Base-by-base conservation (phyloP, 1,140 invertebrate species). In the Plodia interpunctella region DNA sequence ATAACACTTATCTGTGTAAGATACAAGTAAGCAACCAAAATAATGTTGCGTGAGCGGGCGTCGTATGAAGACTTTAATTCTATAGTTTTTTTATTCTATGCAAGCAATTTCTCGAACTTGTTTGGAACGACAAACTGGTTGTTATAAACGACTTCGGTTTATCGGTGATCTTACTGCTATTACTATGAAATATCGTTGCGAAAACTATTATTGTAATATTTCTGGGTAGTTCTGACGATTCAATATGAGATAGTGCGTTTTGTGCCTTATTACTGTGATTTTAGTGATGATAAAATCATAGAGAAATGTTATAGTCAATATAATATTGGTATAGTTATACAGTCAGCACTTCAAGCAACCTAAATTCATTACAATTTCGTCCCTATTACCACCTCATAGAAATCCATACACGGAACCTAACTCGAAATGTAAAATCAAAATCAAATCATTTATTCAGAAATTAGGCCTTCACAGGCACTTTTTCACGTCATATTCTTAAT, bases 161-260 rank as follows among this genome's bases (percentile, higher is more conserved):
- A 44, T 44, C 38, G 38, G 2, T 3, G 38, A 44, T 44, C 38
- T 44, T 44, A 44, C 15, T 44, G 38, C 38, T 44, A 44, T 44
- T 44, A 44, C 38, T 44, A 44, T 44, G 38, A 44, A 44, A 44
- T 44, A 44, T 44, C 38, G 13, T 44, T 44, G 38, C 38, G 38
- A 44, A 44, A 44, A 44, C 38, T 44, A 44, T 44, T 44, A 44
- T 44, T 44, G 13, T 44, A 44, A 44, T 44, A 44, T 44, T 44
- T 44, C 38, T n/a, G 15, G 38, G 38, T 44, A 44, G 3, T 17
- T 44, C 38, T 44, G 38, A 44, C 15, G 38, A 44, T 44, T 44
- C 38, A 44, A 17, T 44, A 17, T 3, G 38, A 15, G 38, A 44
- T 44, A 44, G 38, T 17, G 38, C 8, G 13, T 15, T 15, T 44